Evolutionary conservation across 2,888 invertebrate genomes (phyloP).

Genomic region (Cerceris ruficornis): DNA sequence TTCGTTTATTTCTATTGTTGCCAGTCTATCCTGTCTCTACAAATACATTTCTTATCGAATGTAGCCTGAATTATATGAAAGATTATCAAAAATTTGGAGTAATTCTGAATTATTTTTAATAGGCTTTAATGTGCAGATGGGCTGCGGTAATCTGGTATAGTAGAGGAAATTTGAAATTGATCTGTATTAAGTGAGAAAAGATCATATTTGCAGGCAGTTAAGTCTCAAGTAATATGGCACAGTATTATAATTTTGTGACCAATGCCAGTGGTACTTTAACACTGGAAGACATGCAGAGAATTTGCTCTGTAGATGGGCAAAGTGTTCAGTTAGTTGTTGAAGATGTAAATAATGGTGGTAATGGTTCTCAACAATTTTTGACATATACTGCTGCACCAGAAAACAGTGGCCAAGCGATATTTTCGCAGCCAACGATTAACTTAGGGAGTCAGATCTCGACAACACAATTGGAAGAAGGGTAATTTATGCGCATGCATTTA

Average conservation of each 20-base stretch:
- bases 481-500: slow-evolving; percentile 68
- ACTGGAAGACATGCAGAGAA: slow-evolving; percentile 75
- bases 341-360: slow-evolving; percentile 75
- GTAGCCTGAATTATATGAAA: slow-evolving; percentile 9
- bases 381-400: slow-evolving; percentile 73
- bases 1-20: slow-evolving; percentile 18
- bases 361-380: slow-evolving; percentile 72
- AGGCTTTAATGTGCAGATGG: slow-evolving; percentile 71
- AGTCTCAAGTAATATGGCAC: slow-evolving; percentile 77
- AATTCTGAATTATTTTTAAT: slow-evolving; percentile 67
- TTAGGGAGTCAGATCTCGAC: slow-evolving; percentile 72
- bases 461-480: slow-evolving; percentile 78
- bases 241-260: slow-evolving; percentile 78
- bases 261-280: slow-evolving; percentile 76
- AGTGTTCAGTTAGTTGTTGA: slow-evolving; percentile 77
- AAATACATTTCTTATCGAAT: slow-evolving; percentile 3
- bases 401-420: slow-evolving; percentile 72
- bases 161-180: slow-evolving; percentile 60
- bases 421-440: slow-evolving; percentile 74
- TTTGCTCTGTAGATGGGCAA: slow-evolving; percentile 76
- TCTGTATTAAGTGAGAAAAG: slow-evolving; percentile 59
- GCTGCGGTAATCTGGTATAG: slow-evolving; percentile 64
- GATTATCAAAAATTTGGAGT: slow-evolving; percentile 43
- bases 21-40: slow-evolving; percentile 12
- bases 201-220: slow-evolving; percentile 61